Evolutionary conservation across 2,113 vertebrate genomes (phyloP).

Genomic region (Zosterops hypoxanthus): DNA sequence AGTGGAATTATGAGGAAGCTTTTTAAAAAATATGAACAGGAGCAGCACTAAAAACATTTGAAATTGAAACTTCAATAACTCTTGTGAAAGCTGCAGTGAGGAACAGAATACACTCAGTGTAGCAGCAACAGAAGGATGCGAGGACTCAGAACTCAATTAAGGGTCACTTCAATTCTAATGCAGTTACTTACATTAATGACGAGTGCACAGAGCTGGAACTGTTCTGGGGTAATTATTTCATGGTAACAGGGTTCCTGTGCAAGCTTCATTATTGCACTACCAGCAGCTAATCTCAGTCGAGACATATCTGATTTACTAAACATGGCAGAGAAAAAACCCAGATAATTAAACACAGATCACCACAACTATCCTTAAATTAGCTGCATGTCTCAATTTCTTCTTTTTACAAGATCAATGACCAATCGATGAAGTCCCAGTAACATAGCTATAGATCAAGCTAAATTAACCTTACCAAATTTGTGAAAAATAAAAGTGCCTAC

Average conservation of each 20-base stretch:
- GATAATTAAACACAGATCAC: background rate
- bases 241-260: constrained; percentile 99
- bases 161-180: background rate
- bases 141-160: background rate
- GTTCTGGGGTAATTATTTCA: constrained; percentile 99
- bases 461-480: background rate
- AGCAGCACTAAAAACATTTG: background rate
- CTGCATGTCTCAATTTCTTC: background rate
- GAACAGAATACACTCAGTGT: background rate
- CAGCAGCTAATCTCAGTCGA: constrained; percentile 94
- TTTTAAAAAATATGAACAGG: background rate
- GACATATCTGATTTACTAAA: constrained; percentile 99
- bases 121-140: background rate
- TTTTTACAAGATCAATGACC: background rate
- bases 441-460: background rate
- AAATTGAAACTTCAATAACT: background rate
- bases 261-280: constrained; percentile 98
- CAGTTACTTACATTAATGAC: constrained; percentile 93
- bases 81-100: background rate
- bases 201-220: constrained; percentile 97
- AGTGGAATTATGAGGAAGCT: background rate
- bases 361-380: background rate
- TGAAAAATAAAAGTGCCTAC: background rate
- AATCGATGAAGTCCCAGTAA: background rate
- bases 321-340: constrained; percentile 12